Evolutionary conservation across 2,888 invertebrate genomes (phyloP).

Genomic region (Philhelius pedissequus): DNA sequence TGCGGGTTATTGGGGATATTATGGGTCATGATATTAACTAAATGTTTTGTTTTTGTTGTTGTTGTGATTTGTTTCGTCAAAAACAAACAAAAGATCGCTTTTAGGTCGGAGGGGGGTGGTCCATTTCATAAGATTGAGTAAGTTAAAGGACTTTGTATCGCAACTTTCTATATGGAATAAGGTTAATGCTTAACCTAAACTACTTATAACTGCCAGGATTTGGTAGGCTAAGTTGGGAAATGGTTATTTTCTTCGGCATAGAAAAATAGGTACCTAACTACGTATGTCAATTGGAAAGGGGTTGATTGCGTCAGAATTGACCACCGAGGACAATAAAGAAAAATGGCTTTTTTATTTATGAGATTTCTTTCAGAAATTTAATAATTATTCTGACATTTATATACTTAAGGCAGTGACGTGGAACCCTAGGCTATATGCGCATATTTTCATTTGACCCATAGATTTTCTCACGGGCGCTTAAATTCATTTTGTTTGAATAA

Average conservation of each 20-base stretch:
- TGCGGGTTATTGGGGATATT: background rate
- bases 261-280: too few relatives aligned
- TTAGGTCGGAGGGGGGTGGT: too few relatives aligned
- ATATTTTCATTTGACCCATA: too few relatives aligned
- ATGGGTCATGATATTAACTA: background rate
- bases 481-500: too few relatives aligned
- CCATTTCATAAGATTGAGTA: background rate
- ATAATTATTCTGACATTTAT: too few relatives aligned
- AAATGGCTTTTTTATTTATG: background rate
- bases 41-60: background rate
- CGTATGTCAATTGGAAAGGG: background rate
- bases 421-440: too few relatives aligned
- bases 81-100: background rate
- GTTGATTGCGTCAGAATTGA: slow-evolving; percentile 13
- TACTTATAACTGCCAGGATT: background rate
- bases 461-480: too few relatives aligned
- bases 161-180: background rate
- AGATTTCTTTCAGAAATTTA: too few relatives aligned
- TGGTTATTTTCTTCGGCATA: background rate
- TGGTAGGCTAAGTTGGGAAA: background rate
- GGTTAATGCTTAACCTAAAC: background rate
- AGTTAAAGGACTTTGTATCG: background rate
- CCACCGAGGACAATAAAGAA: slow-evolving; percentile 23
- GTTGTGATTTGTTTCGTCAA: too few relatives aligned
- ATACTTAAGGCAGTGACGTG: too few relatives aligned